Evolutionary conservation across 1,140 invertebrate species (phyloP).

Genomic region (Lepidurus packardi): DNA sequence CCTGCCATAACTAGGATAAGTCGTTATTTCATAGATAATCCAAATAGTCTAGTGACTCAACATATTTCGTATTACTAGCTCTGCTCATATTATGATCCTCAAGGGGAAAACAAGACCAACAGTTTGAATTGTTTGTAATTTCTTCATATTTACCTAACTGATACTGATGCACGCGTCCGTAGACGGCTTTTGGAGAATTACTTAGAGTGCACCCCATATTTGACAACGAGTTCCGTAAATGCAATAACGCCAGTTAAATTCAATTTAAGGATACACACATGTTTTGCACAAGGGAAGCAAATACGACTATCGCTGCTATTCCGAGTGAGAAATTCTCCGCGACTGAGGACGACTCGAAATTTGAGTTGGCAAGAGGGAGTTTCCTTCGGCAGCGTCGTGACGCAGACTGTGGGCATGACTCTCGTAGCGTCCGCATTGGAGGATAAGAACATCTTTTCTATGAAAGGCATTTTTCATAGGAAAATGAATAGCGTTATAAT

Average conservation of each 20-base stretch:
- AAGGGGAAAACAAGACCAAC: too few relatives aligned
- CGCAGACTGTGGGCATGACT: background rate
- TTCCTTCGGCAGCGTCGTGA: background rate
- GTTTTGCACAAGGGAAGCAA: background rate
- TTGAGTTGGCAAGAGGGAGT: conserved; percentile 3
- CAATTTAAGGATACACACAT: background rate
- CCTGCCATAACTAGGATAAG: background rate
- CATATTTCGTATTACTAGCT: too few relatives aligned
- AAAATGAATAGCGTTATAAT: too few relatives aligned
- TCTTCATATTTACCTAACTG: background rate
- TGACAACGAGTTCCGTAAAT: background rate
- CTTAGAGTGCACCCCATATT: conserved; percentile 10
- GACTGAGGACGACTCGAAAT: background rate
- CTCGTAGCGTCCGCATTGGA: too few relatives aligned
- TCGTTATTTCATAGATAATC: background rate
- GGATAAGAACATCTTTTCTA: too few relatives aligned
- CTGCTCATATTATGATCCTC: too few relatives aligned
- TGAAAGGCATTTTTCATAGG: too few relatives aligned
- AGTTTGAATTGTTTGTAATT: too few relatives aligned
- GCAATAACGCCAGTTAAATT: background rate
- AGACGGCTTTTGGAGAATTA: background rate
- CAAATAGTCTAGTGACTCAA: too few relatives aligned
- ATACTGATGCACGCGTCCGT: conserved; percentile 10
- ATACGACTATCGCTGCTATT: background rate
- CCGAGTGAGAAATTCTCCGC: background rate